phyloP scores from a whole-genome alignment of 2,113 vertebrate species.

The Mastomys coucha region DNA sequence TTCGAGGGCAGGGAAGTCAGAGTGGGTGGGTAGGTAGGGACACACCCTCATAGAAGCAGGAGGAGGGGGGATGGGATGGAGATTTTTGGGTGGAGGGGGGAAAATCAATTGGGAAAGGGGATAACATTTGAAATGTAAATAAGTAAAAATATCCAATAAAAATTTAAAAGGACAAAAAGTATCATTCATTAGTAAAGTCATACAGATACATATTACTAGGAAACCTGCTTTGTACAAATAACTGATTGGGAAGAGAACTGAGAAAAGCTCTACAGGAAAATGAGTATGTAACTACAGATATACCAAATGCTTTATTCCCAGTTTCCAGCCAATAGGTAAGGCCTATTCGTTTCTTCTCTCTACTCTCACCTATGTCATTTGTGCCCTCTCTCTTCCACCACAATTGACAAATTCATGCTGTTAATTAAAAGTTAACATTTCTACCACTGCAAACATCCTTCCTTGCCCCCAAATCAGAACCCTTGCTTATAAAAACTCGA shows the following conservation, averaged over 20 bases:
- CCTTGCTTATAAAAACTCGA: not conserved
- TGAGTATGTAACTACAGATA: not conserved
- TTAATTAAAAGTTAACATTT: not conserved
- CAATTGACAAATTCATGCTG: not conserved
- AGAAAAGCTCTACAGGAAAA: not conserved
- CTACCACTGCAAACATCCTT: not conserved
- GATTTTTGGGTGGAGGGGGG: no score
- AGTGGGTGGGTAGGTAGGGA: no score
- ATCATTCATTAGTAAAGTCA: not conserved
- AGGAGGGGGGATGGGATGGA: no score
- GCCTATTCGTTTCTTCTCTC: not conserved
- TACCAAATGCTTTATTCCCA: not conserved
- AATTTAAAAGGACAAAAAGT: no score
- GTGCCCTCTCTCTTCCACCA: not conserved
- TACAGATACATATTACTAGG: not conserved
- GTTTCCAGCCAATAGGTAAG: not conserved
- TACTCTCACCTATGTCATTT: not conserved
- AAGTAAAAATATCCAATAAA: no score
- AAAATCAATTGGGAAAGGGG: no score
- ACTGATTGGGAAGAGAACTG: not conserved
- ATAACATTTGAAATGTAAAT: no score
- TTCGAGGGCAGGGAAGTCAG: no score
- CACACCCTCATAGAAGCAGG: no score
- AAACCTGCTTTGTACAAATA: not conserved
- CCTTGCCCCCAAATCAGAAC: not conserved